A percentile compares a stretch with the other conserved stretches of the same genome.
These are phyloP conservation scores for Fulmarus glacialis DNA, from an alignment of 2,113 vertebrate species.

Conservation along the genomic window DNA sequence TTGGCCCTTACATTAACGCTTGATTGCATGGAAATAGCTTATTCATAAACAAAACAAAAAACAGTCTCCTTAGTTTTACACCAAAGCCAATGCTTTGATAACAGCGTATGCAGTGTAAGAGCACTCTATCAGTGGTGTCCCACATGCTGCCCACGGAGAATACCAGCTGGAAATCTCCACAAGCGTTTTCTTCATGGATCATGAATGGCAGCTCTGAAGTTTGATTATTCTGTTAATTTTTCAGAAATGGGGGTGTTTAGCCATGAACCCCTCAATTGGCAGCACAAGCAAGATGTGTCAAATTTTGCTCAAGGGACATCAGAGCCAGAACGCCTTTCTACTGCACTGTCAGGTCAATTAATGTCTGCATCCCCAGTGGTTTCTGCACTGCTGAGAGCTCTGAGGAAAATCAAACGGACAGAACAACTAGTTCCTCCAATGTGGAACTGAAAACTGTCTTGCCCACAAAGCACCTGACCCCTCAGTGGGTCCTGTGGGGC, in stretches of 20 bases:
- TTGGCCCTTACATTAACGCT: not conserved
- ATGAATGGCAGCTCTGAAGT: not conserved
- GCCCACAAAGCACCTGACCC: not conserved
- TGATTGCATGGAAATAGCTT: not conserved
- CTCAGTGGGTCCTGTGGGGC: not conserved
- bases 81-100: not conserved
- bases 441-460: not conserved
- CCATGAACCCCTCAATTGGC: not conserved
- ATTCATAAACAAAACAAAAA: not conserved
- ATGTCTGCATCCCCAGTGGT: not conserved
- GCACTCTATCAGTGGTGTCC: not conserved
- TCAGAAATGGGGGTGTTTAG: not conserved
- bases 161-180: not conserved
- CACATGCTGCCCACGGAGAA: not conserved
- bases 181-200: not conserved
- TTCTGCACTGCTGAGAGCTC: not conserved
- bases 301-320: not conserved
- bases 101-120: not conserved
- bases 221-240: not conserved
- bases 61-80: accelerated
- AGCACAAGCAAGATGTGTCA: not conserved
- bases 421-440: not conserved
- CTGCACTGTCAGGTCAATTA: not conserved
- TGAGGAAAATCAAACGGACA: not conserved
- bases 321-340: not conserved